phyloP scores from a whole-genome alignment of 2,113 vertebrate species.

The Vimba vimba region DNA sequence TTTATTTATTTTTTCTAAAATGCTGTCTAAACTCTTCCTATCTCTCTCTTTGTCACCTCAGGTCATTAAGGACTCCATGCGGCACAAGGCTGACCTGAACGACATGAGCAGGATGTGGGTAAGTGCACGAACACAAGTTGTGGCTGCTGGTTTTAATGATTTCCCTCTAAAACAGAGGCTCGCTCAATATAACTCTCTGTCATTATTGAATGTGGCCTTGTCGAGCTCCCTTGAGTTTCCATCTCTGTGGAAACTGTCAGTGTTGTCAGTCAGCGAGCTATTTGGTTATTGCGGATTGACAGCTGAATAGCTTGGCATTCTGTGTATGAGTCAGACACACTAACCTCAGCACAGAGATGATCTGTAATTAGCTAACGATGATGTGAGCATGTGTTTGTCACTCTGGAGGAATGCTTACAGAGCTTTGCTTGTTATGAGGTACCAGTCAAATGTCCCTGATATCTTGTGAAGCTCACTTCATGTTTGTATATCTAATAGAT shows the following conservation, averaged over 20 bases:
- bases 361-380: constrained; percentile 41
- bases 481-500: neutral
- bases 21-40: neutral
- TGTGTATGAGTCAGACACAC: constrained; percentile 17
- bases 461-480: neutral
- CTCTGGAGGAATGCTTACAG: neutral
- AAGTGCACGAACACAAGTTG: constrained; percentile 61
- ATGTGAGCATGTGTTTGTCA: neutral
- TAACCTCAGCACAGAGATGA: neutral
- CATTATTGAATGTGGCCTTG: constrained; percentile 1
- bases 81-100: constrained; percentile 90
- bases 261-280: neutral
- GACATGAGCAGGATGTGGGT: constrained; percentile 99
- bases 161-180: neutral
- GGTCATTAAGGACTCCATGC: constrained; percentile 96
- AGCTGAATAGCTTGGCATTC: constrained; percentile 24
- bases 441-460: neutral
- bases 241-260: constrained; percentile 32
- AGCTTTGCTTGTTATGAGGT: neutral
- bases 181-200: neutral
- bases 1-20: neutral
- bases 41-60: constrained; percentile 57
- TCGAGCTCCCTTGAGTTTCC: neutral
- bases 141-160: neutral
- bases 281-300: constrained; percentile 33